Evolutionary conservation across 2,888 invertebrate genomes (phyloP), one percentile per base, ranked within the genome.

Genomic region (Luperina nickerlii): DNA sequence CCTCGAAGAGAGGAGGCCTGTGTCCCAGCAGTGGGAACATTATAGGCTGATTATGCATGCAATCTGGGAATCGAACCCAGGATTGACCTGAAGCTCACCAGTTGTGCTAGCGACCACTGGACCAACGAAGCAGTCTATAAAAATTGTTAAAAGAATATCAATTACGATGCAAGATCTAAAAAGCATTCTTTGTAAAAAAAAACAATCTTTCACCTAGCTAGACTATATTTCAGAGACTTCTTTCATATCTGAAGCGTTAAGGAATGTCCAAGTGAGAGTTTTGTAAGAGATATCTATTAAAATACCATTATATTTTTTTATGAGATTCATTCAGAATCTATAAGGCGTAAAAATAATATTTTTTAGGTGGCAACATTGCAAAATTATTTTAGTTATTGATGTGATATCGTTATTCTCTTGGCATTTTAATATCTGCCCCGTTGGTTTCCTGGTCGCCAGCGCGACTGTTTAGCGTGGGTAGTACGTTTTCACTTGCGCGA

Each of bases 241-340:
- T n/a, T 66, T 82, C 11, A 45, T 51, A 24, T 0, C 51, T 20
- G 83, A 57, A 72, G 83, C 81, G 83, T 72, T 42, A 77, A 83
- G 71, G 78, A 72, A 82, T 83, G 54, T 48, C 0, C 0, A 6
- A 60, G 67, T 42, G 76, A 76, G 27, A 82, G 51, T 76, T 62
- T 60, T 27, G 18, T 38, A n/a, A 74, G 27, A 65, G 11, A 32
- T n/a, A 20, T 32, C 42, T 54, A 54, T 70, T 45, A 71, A 66
- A 38, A 63, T 63, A 20, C 11, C 7, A 66, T 20, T 77, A 57
- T n/a, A 27, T 18, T 20, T n/a, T 15, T 77, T 42, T 51, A 78
- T 15, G 9, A 57, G 38, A 67, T 71, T 62, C 45, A n/a, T 27
- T 5, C 24, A 20, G 54, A 54, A 66, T n/a, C 27, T 48, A 48